phyloP scores from a whole-genome alignment of 1,140 invertebrate genomes.

The Chionoecetes opilio region DNA sequence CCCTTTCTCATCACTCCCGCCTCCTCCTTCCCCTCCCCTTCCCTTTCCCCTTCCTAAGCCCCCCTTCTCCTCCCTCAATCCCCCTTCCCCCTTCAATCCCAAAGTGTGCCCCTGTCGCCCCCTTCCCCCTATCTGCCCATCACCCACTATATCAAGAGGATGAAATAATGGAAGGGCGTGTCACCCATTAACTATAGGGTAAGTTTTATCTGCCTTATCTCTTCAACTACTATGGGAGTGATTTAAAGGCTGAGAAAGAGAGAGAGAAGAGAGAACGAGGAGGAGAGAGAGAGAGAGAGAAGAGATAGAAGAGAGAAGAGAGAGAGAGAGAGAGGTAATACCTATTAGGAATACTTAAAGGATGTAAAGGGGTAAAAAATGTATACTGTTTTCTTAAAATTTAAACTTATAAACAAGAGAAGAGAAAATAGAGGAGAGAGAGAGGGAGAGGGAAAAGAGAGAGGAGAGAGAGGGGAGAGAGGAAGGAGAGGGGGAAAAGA shows the following conservation, averaged over 20 bases:
- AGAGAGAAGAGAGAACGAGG: not conserved
- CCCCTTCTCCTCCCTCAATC: not conserved
- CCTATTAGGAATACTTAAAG: no score
- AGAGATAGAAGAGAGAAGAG: no score
- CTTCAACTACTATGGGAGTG: not conserved
- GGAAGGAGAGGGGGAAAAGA: not conserved
- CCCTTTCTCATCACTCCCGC: no score
- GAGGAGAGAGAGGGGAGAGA: conserved; percentile 2
- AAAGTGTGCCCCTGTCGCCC: no score
- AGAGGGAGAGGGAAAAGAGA: no score
- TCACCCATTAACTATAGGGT: not conserved
- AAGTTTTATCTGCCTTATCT: not conserved
- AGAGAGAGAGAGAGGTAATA: no score
- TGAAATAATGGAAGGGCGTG: not conserved
- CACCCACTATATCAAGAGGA: no score
- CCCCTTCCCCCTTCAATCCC: not conserved
- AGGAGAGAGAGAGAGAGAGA: not conserved
- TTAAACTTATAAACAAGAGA: no score
- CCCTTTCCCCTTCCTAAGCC: not conserved
- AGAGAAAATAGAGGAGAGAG: no score
- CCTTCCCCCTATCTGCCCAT: no score
- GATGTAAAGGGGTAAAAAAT: no score
- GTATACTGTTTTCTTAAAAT: no score
- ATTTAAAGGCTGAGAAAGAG: not conserved
- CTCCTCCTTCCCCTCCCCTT: not conserved